A percentile compares a stretch with the other conserved stretches of the same genome.
These are phyloP conservation scores for Mya arenaria DNA, from an alignment of 1,140 invertebrate species.

Conservation along the genomic window DNA sequence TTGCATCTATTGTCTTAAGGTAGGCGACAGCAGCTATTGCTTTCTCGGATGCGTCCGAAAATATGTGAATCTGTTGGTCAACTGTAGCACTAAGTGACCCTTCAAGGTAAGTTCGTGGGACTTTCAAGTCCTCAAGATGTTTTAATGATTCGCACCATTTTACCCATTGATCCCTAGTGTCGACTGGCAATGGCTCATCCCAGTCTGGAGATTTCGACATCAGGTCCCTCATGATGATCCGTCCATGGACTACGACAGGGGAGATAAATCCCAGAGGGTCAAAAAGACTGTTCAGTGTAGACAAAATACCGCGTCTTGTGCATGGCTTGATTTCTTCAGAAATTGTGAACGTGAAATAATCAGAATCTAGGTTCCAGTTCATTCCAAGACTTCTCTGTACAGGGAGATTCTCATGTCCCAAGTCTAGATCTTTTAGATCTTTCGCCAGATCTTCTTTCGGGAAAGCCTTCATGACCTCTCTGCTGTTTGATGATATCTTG, in stretches of 20 bases:
- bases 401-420: constrained; percentile 17
- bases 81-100: not conserved
- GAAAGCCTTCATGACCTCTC: constrained; percentile 39
- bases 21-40: constrained; percentile 52
- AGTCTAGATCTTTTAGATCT: constrained; percentile 14
- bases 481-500: constrained; percentile 52
- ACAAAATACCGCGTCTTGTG: constrained; percentile 58
- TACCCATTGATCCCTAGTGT: constrained; percentile 23
- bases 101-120: constrained; percentile 37
- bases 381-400: constrained; percentile 46
- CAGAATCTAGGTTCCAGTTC: constrained; percentile 35
- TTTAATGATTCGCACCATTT: constrained; percentile 31
- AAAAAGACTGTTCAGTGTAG: constrained; percentile 54
- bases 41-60: constrained; percentile 56
- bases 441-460: constrained; percentile 15
- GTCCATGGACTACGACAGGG: constrained; percentile 52
- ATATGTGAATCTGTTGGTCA: constrained; percentile 46
- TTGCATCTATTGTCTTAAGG: not conserved
- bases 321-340: constrained; percentile 5
- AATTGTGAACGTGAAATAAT: constrained; percentile 46
- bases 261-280: constrained; percentile 60
- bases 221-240: constrained; percentile 54
- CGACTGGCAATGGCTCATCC: constrained; percentile 52
- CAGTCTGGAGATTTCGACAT: constrained; percentile 56
- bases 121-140: not conserved